Base-by-base conservation (phyloP, 1,140 invertebrate species). In the Platyscapa corneri region DNA sequence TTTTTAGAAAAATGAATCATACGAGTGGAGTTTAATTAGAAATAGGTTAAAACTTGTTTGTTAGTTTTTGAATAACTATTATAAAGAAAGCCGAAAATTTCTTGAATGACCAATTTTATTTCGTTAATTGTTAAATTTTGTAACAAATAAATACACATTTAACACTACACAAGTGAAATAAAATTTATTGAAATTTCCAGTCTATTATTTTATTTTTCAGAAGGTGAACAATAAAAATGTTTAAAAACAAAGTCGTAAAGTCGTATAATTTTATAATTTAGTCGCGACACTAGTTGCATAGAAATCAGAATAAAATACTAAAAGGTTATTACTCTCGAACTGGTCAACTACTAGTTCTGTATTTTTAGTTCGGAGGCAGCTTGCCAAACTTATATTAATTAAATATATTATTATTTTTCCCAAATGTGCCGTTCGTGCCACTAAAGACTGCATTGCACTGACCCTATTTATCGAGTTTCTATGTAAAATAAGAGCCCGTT, bases 371-470 rank as follows among this genome's bases (percentile, higher is more conserved):
- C 79, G 79, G 70, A 90, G 84, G 92, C 92, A 91, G 72, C 87
- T 86, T 90, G 92, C 92, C 92, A 93, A 92, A 90, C 87, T 91
- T 91, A 90, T 91, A 89, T 90, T 92, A 93, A 92, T 92, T 92
- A 88, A 89, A 89, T 72, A 85, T 90, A 92, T 92, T 90, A 90
- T 91, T 88, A 89, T 89, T 89, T 89, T 89, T 90, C 85, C 80
- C 65, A 34, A 42, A 53, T 78, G 46, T 32, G 27, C 42, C 56
- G 27, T 3, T 42, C 37, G 16, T 32, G 37, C n/a, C 23, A 56
- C 12, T 77, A 32, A 8, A 23, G 20, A 12, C 30, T 42, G 46
- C 76, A 72, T 83, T 72, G 27, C 27, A 39, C 34, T 34, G 65
- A 37, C 32, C 64, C 65, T 70, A 70, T 70, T 34, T 34, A 70